Conservation (phyloP, 2,888 invertebrate species). For the Schrankia costaestrigalis region DNA sequence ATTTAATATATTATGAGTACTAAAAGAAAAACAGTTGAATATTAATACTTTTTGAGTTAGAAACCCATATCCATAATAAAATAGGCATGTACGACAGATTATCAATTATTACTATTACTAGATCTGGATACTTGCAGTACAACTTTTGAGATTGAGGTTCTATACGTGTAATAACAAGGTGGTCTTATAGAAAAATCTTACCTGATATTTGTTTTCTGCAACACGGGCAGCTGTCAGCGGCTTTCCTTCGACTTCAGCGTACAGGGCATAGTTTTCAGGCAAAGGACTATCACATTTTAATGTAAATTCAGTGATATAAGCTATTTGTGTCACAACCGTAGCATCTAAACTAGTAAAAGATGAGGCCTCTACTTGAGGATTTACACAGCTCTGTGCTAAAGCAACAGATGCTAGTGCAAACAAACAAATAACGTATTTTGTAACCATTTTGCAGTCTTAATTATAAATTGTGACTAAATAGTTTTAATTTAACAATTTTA, state of each 20-base stretch:
- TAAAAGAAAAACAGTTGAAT: too few species aligned
- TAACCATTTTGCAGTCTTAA: conserved; percentile 66
- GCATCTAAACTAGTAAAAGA: conserved; percentile 96
- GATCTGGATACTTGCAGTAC: too few species aligned
- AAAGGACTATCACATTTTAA: conserved; percentile 87
- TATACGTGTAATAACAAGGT: not conserved
- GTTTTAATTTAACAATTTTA: conserved; percentile 35
- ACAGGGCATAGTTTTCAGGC: conserved; percentile 86
- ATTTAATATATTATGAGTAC: too few species aligned
- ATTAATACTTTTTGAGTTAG: too few species aligned
- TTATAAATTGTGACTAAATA: conserved; percentile 37
- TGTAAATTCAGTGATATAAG: conserved; percentile 94
- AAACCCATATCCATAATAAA: too few species aligned
- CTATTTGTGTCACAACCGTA: conserved; percentile 93
- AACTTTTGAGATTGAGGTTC: too few species aligned
- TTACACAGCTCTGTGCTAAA: conserved; percentile 63
- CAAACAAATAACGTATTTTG: conserved; percentile 57
- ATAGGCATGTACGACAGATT: too few species aligned
- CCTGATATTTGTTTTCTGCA: conserved; percentile 91
- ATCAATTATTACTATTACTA: too few species aligned
- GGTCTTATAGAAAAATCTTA: conserved; percentile 67
- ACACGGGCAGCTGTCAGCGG: conserved; percentile 91
- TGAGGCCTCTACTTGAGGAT: conserved; percentile 86
- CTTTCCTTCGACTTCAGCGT: conserved; percentile 93
- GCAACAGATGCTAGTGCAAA: conserved; percentile 49